Conservation (phyloP, 2,888 invertebrate genomes). For the Cantharis rufa region DNA sequence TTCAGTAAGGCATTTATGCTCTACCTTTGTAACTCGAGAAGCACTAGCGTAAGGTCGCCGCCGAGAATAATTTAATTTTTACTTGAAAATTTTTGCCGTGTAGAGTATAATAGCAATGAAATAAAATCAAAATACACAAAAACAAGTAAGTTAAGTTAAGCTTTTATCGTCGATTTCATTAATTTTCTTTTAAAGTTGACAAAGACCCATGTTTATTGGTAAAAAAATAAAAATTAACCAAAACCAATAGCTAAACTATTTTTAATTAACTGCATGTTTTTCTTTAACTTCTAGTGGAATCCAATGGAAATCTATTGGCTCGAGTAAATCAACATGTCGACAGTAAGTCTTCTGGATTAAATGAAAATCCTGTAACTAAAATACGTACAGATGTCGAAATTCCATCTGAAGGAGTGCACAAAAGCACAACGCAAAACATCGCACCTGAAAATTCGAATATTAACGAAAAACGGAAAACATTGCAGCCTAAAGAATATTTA, state of each 20-base stretch:
- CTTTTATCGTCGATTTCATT: neutral
- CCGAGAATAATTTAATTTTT: neutral
- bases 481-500: constrained; percentile 57
- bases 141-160: too few species aligned
- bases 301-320: constrained; percentile 54
- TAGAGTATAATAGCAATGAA: neutral
- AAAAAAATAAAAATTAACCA: neutral
- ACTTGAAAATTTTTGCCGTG: neutral
- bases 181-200: neutral
- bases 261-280: neutral
- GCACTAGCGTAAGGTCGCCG: too few species aligned
- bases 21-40: too few species aligned
- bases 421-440: constrained; percentile 57
- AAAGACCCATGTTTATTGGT: neutral
- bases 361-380: constrained; percentile 57
- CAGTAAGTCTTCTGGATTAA: constrained; percentile 41
- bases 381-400: constrained; percentile 62
- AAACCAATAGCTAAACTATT: neutral
- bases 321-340: constrained; percentile 50
- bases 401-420: constrained; percentile 62
- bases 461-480: constrained; percentile 49
- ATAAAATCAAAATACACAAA: neutral
- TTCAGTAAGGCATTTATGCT: neutral
- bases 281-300: constrained; percentile 47
- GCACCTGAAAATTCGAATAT: constrained; percentile 31